Percentiles rank a stretch among this genome's conserved stretches.
Evolutionary conservation across 2,113 vertebrate genomes (phyloP).

Genomic region (Mellivora capensis): DNA sequence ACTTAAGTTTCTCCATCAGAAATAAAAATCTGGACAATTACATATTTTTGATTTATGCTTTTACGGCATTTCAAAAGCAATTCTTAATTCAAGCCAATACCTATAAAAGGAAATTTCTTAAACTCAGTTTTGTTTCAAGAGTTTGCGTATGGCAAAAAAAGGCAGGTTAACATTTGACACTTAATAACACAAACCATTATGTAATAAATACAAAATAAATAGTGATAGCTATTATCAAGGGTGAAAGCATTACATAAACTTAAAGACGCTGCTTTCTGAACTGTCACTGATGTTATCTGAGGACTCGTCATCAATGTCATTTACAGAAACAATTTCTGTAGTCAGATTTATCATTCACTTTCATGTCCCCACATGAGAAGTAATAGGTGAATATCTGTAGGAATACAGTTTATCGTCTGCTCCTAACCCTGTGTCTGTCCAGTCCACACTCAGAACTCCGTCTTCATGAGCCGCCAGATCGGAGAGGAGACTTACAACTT

Average conservation of each 20-base stretch:
- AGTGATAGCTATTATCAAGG: background rate
- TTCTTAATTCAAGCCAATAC: slow-evolving; percentile 54
- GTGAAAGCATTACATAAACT: background rate
- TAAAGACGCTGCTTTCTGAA: slow-evolving; percentile 1
- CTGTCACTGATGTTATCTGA: background rate
- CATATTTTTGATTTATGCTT: slow-evolving; percentile 30
- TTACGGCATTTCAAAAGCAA: slow-evolving; percentile 25
- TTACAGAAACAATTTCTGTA: background rate
- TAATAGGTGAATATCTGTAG: slow-evolving; percentile 88
- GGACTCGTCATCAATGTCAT: background rate
- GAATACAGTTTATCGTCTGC: slow-evolving; percentile 98
- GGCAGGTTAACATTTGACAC: slow-evolving; percentile 15
- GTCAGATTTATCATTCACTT: slow-evolving; percentile 41
- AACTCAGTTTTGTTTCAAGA: slow-evolving; percentile 30
- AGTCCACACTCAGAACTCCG: slow-evolving; percentile 96
- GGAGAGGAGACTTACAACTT: slow-evolving; percentile 96
- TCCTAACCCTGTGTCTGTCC: slow-evolving; percentile 95
- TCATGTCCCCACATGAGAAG: slow-evolving; percentile 91
- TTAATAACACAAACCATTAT: slow-evolving; percentile 12
- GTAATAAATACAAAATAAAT: slow-evolving; percentile 54
- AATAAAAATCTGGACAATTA: slow-evolving; percentile 39
- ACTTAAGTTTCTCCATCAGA: slow-evolving; percentile 5
- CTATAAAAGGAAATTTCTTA: background rate
- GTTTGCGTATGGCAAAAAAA: slow-evolving; percentile 26
- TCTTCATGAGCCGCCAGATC: slow-evolving; percentile 96